Conservation (phyloP, 2,888 invertebrate species). For the Phortica okadai region DNA sequence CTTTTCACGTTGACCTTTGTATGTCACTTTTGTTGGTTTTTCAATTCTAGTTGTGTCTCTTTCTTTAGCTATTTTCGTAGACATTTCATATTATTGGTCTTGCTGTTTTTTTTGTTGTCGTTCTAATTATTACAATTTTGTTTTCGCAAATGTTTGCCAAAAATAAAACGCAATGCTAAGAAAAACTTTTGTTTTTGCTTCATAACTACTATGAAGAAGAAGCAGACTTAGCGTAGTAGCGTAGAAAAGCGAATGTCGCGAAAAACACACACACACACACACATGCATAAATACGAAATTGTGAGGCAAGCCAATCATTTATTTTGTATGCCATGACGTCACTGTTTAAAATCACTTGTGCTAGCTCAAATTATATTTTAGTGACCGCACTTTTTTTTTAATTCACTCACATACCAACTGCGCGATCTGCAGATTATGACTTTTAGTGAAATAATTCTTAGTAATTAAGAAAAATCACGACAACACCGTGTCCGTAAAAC, state of each 20-base stretch:
- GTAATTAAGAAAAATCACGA: too few relatives aligned
- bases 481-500: too few relatives aligned
- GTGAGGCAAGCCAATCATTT: not conserved
- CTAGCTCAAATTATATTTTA: too few relatives aligned
- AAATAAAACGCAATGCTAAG: not conserved
- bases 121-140: not conserved
- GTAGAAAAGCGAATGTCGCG: slow-evolving; percentile 8
- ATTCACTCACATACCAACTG: too few relatives aligned
- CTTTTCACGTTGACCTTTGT: slow-evolving; percentile 4
- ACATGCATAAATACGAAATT: not conserved
- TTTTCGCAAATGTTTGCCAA: slow-evolving; percentile 19
- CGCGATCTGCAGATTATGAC: too few relatives aligned
- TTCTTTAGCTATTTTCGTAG: slow-evolving; percentile 7
- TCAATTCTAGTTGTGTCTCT: not conserved
- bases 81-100: not conserved
- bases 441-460: too few relatives aligned
- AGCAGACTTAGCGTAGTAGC: slow-evolving; percentile 19
- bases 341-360: not conserved
- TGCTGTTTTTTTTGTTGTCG: not conserved
- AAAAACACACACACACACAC: slow-evolving; percentile 16
- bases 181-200: not conserved
- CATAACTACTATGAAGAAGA: not conserved
- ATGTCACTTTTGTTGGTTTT: not conserved
- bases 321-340: slow-evolving; percentile 14
- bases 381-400: too few relatives aligned